Evolutionary conservation across 1,140 invertebrate genomes (phyloP), one percentile per base, ranked within the genome.

Genomic region (Andricus grossulariae): DNA sequence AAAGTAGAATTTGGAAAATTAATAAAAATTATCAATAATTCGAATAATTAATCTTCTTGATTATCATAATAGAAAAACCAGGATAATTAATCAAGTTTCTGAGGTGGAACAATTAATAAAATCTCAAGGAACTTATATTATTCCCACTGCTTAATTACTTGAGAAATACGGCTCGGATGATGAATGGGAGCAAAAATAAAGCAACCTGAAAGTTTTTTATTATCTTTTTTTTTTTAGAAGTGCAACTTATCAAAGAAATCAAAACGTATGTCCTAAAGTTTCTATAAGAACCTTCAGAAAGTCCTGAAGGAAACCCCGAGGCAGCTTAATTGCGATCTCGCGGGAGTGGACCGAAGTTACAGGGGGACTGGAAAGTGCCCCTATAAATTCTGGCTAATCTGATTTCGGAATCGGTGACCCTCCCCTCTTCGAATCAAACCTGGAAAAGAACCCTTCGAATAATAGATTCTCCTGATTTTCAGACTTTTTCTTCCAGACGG

Each of bases 321-420:
- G 71, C 54, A 70, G 50, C 70, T 79, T 79, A 79, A 79, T 79
- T 79, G 74, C 71, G 50, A 79, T 79, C 74, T 77, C 71, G 71
- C 75, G 75, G 70, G 32, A 66, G 73, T 75, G 74, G 71, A 75
- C 74, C 54, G 11, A 71, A 52, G 72, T 57, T 57, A 2, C 19
- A 19, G 32, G 74, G 77, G 73, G 78, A 72, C 51, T 75, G 71
- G 74, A 82, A 82, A 85, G 85, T 86, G 84, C 80, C 85, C 82
- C 85, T 83, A 87, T 87, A 87, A 86, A 87, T 87, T 87, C 81
- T 80, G 75, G 75, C 81, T 87, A 87, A 87, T 87, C 85, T 87
- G 84, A 85, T 87, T 87, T 85, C 80, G 50, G 78, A 82, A 85
- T 80, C 72, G 80, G 80, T 79, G 80, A 85, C 81, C 78, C 51